Base-by-base conservation (phyloP, 2,888 invertebrate genomes). In the Campaea margaritaria region DNA sequence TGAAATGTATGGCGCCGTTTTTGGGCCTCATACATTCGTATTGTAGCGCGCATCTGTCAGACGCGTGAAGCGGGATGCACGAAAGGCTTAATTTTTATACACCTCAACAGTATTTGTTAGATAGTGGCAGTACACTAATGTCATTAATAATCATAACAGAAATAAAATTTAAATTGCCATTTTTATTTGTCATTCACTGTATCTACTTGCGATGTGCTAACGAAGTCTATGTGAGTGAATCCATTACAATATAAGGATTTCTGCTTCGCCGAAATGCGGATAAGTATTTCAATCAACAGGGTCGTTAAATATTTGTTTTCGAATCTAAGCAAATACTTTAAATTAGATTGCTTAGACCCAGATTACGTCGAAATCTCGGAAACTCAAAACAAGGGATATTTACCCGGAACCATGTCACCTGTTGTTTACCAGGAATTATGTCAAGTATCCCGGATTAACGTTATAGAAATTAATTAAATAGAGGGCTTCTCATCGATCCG, bases 211-310 rank as follows among this genome's bases (percentile, higher is more conserved):
- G 21, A 5, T 5, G 21, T 31, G 31, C 7, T 36, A 36, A 36
- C 36, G 1, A 36, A 12, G 36, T 7, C 36, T 36, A n/a, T 34
- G 1, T 11, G 48, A 15, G 1, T 11, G 48, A 15, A 42, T 14
- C 41, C 21, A 28, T 38, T 47, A 47, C n/a, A 54, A 38, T 43
- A 12, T 21, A n/a, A 43, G 43, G 43, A 21, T 43, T 43, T 21
- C 21, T 27, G 43, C 43, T n/a, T 21, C 21, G 8, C 45, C 28
- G 28, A 14, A 45, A 28, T 11, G 13, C 28, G 28, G 14, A 27
- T 21, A 31, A 31, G 27, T n/a, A 44, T 12, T 28, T 13, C 10
- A 13, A 28, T 28, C 10, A n/a, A n/a, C 27, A 14, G 27, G 21
- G 13, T 45, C 45, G 28, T 28, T 27, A 44, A 27, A 44, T 44